Evolutionary conservation across 1,140 invertebrate genomes (phyloP).

Genomic region (Bombus waltoni): DNA sequence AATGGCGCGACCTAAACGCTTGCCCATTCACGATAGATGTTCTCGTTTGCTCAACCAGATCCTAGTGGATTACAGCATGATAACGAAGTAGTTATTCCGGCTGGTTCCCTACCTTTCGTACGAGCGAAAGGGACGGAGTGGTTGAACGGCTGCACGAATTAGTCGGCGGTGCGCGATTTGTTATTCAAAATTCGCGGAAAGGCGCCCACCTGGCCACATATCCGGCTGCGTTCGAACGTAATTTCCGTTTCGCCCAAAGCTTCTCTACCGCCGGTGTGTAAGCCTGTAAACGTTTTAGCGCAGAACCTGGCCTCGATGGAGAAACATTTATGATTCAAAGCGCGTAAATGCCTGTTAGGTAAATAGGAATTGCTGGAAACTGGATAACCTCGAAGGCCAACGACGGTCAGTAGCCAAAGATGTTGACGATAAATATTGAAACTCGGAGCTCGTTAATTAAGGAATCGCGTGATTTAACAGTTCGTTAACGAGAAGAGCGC

Average conservation of each 20-base stretch:
- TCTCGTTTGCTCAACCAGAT: slow-evolving; percentile 64
- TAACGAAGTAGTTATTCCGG: slow-evolving; percentile 66
- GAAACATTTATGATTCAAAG: slow-evolving; percentile 12
- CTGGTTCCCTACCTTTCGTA: slow-evolving; percentile 15
- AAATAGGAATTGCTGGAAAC: background rate
- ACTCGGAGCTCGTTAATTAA: background rate
- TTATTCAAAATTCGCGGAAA: slow-evolving; percentile 75
- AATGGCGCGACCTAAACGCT: slow-evolving; percentile 27
- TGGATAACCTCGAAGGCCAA: background rate
- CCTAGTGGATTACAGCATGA: slow-evolving; percentile 62
- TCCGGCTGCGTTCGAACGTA: slow-evolving; percentile 71
- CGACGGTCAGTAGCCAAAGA: background rate
- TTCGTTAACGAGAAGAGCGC: slow-evolving; percentile 33
- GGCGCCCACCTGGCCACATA: slow-evolving; percentile 57
- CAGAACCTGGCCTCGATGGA: background rate
- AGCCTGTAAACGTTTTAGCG: slow-evolving; percentile 10
- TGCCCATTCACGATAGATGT: slow-evolving; percentile 49
- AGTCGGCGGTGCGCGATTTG: slow-evolving; percentile 69
- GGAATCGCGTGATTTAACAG: background rate
- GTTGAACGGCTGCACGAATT: slow-evolving; percentile 54
- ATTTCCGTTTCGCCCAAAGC: slow-evolving; percentile 66
- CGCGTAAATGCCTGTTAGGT: background rate
- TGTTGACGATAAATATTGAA: slow-evolving; percentile 6
- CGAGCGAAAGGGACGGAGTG: background rate
- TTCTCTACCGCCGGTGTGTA: slow-evolving; percentile 32